A percentile compares a stretch with the other conserved stretches of the same genome.
Conservation (phyloP, 1,140 invertebrate genomes). For the Papilio glaucus region DNA sequence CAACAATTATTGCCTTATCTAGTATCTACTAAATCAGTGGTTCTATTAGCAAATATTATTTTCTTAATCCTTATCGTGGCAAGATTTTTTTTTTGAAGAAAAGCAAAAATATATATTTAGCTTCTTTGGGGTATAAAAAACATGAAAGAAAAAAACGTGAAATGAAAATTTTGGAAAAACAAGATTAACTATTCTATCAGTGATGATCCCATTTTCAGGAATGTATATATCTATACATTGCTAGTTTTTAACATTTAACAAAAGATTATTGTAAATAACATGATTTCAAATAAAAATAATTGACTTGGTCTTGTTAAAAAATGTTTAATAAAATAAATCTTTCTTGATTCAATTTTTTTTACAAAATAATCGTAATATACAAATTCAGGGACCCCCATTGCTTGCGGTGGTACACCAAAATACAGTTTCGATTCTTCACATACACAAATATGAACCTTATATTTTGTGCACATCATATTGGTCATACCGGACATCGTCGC, state of each 20-base stretch:
- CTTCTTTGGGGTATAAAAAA: constrained; percentile 31
- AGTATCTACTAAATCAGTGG: too few species aligned
- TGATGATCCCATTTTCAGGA: constrained; percentile 36
- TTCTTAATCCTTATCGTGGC: constrained; percentile 36
- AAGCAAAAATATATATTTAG: constrained; percentile 22
- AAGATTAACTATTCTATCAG: constrained; percentile 26
- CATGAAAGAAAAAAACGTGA: constrained; percentile 31
- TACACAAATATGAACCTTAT: constrained; percentile 43
- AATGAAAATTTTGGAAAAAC: constrained; percentile 37
- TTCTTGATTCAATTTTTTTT: too few species aligned
- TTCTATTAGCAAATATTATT: too few species aligned
- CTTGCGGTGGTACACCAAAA: constrained; percentile 37
- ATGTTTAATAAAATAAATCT: too few species aligned
- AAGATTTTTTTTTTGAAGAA: constrained; percentile 14
- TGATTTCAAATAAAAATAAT: constrained; percentile 37
- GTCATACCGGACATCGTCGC: constrained; percentile 41
- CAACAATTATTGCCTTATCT: too few species aligned
- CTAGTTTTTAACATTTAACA: constrained; percentile 33
- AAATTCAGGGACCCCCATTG: constrained; percentile 30
- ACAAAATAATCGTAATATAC: constrained; percentile 36
- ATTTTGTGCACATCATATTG: constrained; percentile 44
- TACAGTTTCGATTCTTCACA: constrained; percentile 40
- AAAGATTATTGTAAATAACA: constrained; percentile 27
- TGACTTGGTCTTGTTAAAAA: constrained; percentile 28
- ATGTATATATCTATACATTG: constrained; percentile 41